Evolutionary conservation across 2,888 invertebrate genomes (phyloP).

Genomic region (Timema cristinae): DNA sequence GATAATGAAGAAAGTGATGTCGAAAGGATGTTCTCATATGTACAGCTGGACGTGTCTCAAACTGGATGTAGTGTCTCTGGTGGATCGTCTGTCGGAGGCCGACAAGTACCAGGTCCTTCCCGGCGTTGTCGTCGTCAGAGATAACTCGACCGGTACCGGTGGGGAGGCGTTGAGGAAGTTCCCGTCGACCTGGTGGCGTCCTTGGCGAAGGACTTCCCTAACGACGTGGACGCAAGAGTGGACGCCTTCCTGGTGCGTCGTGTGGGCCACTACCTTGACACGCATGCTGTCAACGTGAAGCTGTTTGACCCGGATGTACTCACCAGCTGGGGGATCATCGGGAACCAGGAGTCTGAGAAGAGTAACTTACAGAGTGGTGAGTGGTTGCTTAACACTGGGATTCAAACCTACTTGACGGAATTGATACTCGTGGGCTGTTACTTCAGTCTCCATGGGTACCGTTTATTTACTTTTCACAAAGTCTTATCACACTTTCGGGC

Average conservation of each 20-base stretch:
- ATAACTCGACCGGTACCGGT: conserved; percentile 18
- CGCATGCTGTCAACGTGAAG: conserved; percentile 68
- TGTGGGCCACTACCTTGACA: conserved; percentile 65
- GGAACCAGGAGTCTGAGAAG: background rate
- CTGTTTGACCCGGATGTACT: conserved; percentile 60
- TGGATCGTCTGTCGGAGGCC: conserved; percentile 68
- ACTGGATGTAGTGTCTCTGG: conserved; percentile 69
- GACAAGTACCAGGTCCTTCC: conserved; percentile 63
- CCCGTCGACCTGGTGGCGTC: conserved; percentile 45
- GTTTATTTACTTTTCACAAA: too few species aligned
- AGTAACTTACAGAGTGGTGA: too few species aligned
- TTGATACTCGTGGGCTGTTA: too few species aligned
- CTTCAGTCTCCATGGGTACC: too few species aligned
- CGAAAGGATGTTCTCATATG: conserved; percentile 48
- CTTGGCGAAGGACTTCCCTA: conserved; percentile 68
- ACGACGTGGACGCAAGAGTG: conserved; percentile 69
- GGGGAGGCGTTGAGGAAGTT: background rate
- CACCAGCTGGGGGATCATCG: conserved; percentile 52
- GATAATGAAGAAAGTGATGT: conserved; percentile 24
- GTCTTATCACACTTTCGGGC: too few species aligned
- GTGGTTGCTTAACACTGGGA: too few species aligned
- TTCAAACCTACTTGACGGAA: too few species aligned
- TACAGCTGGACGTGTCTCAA: conserved; percentile 74
- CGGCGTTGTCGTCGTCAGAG: conserved; percentile 67
- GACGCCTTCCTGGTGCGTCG: conserved; percentile 71